These are phyloP conservation scores for Umimayanthus chanpuru DNA, from an alignment of 92 coral and sea anemone genomes.

Conservation along the genomic window DNA sequence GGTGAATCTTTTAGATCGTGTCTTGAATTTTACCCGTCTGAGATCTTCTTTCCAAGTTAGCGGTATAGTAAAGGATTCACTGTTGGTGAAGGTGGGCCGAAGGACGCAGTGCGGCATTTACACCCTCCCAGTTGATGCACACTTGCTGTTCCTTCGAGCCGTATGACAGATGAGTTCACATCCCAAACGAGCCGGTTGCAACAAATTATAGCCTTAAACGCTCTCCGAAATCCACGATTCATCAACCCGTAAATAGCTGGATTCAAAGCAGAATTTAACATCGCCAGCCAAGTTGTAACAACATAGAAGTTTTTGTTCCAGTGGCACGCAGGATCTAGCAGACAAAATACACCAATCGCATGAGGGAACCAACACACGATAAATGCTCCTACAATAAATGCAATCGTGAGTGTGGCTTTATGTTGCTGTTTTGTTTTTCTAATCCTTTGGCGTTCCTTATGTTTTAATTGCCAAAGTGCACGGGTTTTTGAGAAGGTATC, in stretches of 20 bases:
- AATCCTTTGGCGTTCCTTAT: not conserved
- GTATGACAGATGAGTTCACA: not conserved
- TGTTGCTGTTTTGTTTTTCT: slow-evolving; percentile 59
- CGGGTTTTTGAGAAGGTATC: not conserved
- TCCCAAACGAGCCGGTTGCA: slow-evolving; percentile 56
- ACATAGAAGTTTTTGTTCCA: slow-evolving; percentile 65
- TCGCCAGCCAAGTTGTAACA: slow-evolving; percentile 82
- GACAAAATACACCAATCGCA: slow-evolving; percentile 74
- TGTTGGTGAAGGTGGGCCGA: not conserved
- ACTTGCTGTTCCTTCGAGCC: not conserved
- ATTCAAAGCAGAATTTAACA: slow-evolving; percentile 83
- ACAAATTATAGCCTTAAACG: slow-evolving; percentile 66
- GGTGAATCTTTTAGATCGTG: not conserved
- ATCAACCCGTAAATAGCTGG: slow-evolving; percentile 74
- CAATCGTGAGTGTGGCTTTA: slow-evolving; percentile 76
- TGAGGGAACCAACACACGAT: slow-evolving; percentile 86
- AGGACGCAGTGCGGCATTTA: not conserved
- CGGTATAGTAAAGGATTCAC: not conserved
- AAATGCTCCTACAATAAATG: slow-evolving; percentile 77
- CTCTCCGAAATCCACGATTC: slow-evolving; percentile 77
- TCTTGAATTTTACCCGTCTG: not conserved
- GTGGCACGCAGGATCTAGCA: slow-evolving; percentile 48
- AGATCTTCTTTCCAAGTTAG: not conserved
- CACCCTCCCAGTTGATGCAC: too few species aligned
- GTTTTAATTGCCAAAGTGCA: not conserved